Base-by-base conservation (phyloP, 2,888 invertebrate genomes). In the Eudasyphora cyanicolor region DNA sequence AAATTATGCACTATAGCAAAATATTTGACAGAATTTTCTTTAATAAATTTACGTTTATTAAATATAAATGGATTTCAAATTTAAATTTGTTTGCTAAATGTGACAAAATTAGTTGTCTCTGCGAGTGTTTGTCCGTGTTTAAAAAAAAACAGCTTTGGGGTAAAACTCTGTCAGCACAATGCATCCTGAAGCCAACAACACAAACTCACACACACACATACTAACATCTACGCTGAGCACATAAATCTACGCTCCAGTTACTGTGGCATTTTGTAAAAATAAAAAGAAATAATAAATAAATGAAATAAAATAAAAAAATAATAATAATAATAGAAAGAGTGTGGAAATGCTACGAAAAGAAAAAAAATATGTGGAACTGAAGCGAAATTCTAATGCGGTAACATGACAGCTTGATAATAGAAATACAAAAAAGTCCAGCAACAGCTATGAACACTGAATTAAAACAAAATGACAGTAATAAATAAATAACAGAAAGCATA, bases 391-490 rank as follows among this genome's bases (percentile, higher is more conserved):
- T 85, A 85, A 85, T 85, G 84, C 79, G 82, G 79, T 84, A 84
- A 85, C 85, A 85, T 84, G 85, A 85, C 85, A 84, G 85, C 85
- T 82, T 79, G 85, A 76, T n/a, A 84, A 82, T 76, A 80, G 69
- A 84, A 82, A 70, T 79, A 70, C 29, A 76, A 54, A 35, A n/a
- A n/a, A 71, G 38, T 32, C 76, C 45, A 71, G 42, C 54, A 51
- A 75, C 45, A 79, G 60, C 24, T 49, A 73, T 51, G 51, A 79
- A 73, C 60, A 78, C 24, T 75, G 54, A 77, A 78, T 81, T 82
- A 57, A 84, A 84, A 84, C 83, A 80, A 81, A 77, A 75, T 70
- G 80, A 77, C 80, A 83, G 74, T 77, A 71, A 21, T 29, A 51
- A 51, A 70, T 21, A 49, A n/a, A 49, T 29, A 45, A 70, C 24